Percentiles rank a stretch among this genome's conserved stretches.
Conservation (phyloP, 2,888 invertebrate species). For the Heteromurus nitidus region DNA sequence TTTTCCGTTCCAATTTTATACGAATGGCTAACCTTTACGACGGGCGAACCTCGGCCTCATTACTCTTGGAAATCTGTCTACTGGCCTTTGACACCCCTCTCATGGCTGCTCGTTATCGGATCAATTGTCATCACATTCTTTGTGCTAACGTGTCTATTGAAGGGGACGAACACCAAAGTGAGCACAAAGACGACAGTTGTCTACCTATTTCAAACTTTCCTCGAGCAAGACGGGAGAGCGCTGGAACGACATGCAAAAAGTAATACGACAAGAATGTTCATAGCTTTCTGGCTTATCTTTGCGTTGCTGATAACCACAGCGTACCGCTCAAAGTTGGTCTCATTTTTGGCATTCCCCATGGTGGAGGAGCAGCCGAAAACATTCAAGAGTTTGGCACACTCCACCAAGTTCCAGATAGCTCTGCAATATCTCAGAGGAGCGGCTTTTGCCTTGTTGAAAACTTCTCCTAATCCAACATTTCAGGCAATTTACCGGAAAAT, state of each 20-base stretch:
- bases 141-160: conserved; percentile 23
- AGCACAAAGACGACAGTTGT: neutral
- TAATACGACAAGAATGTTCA: conserved; percentile 29
- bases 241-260: neutral
- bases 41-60: conserved; percentile 40
- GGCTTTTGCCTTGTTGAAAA: conserved; percentile 58
- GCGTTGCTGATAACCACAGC: conserved; percentile 58
- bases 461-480: conserved; percentile 61
- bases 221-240: conserved; percentile 52
- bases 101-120: conserved; percentile 34
- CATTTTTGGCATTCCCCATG: conserved; percentile 62
- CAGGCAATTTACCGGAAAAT: conserved; percentile 57
- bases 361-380: conserved; percentile 59
- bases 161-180: neutral
- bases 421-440: conserved; percentile 66
- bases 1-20: conserved; percentile 58
- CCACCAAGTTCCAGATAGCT: conserved; percentile 51
- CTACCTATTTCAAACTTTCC: conserved; percentile 34
- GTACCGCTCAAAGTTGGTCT: conserved; percentile 67
- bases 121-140: conserved; percentile 32
- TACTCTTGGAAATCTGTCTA: conserved; percentile 69
- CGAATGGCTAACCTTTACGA: conserved; percentile 60
- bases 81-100: conserved; percentile 45
- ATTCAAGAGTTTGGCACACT: conserved; percentile 59
- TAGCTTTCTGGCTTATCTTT: conserved; percentile 61